phyloP scores from a whole-genome alignment of 2,888 invertebrate genomes.

The Phyllotreta cruciferae region DNA sequence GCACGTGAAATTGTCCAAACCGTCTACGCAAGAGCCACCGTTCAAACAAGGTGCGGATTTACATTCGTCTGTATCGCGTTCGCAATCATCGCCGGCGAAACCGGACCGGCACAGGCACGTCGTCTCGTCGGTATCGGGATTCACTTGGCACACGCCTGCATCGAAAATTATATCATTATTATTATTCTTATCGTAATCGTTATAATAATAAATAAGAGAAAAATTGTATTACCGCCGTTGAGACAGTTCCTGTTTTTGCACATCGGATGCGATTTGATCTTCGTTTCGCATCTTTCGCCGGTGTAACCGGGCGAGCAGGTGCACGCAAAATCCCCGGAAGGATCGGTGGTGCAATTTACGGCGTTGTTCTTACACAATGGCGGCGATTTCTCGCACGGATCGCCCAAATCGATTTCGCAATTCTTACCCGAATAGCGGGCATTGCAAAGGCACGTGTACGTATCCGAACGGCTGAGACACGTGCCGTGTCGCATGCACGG shows the following conservation, averaged over 20 bases:
- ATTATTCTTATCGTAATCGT: too few relatives aligned
- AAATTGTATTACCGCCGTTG: conserved; percentile 68
- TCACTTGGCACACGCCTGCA: conserved; percentile 77
- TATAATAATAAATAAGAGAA: too few relatives aligned
- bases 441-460: conserved; percentile 84
- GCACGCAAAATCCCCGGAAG: conserved; percentile 75
- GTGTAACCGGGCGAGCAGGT: conserved; percentile 72
- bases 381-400: conserved; percentile 69
- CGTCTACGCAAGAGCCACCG: conserved; percentile 72
- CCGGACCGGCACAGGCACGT: conserved; percentile 59
- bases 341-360: conserved; percentile 75
- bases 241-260: conserved; percentile 79
- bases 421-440: conserved; percentile 86
- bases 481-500: conserved; percentile 85
- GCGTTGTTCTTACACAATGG: conserved; percentile 79
- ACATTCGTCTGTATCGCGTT: conserved; percentile 81
- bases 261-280: conserved; percentile 71
- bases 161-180: too few relatives aligned
- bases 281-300: conserved; percentile 75
- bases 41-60: conserved; percentile 72
- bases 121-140: conserved; percentile 59
- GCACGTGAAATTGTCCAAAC: conserved; percentile 78
- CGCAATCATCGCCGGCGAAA: conserved; percentile 73
- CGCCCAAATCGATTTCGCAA: conserved; percentile 82
- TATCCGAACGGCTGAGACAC: conserved; percentile 78